A percentile compares a stretch with the other conserved stretches of the same genome.
These are phyloP conservation scores for Drosophila truncata DNA, from an alignment of 1,140 invertebrate genomes.

Conservation along the genomic window DNA sequence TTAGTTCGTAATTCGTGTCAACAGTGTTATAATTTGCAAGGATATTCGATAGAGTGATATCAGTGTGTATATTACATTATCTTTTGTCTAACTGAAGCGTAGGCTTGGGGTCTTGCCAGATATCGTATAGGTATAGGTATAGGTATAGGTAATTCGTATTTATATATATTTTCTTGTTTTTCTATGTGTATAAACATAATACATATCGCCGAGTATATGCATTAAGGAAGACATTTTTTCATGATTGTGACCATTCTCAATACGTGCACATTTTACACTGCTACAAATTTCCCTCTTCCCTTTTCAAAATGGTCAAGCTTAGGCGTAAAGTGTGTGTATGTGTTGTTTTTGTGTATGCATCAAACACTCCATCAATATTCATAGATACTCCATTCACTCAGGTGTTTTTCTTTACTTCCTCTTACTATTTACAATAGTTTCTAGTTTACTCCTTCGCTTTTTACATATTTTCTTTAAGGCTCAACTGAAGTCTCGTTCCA, in stretches of 20 bases:
- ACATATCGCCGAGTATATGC: slow-evolving; percentile 80
- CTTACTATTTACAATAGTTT: slow-evolving; percentile 60
- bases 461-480: slow-evolving; percentile 63
- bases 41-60: slow-evolving; percentile 55
- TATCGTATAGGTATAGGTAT: slow-evolving; percentile 58
- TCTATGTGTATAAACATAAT: slow-evolving; percentile 69
- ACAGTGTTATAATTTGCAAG: slow-evolving; percentile 75
- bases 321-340: slow-evolving; percentile 55
- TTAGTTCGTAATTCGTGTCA: slow-evolving; percentile 61
- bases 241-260: slow-evolving; percentile 85
- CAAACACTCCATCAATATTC: slow-evolving; percentile 63
- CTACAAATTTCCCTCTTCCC: slow-evolving; percentile 23
- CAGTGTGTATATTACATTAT: slow-evolving; percentile 49
- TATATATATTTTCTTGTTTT: slow-evolving; percentile 38
- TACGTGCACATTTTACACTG: slow-evolving; percentile 52
- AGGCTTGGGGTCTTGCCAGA: slow-evolving; percentile 62
- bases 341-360: slow-evolving; percentile 30
- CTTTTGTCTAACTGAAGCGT: slow-evolving; percentile 67
- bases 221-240: slow-evolving; percentile 85
- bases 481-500: slow-evolving; percentile 63
- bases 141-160: slow-evolving; percentile 39
- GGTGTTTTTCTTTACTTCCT: slow-evolving; percentile 9
- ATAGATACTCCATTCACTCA: slow-evolving; percentile 47
- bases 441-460: slow-evolving; percentile 24
- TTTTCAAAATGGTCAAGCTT: slow-evolving; percentile 70